phyloP scores from a whole-genome alignment of 1,140 invertebrate genomes.

The Drosophila nebulosa region DNA sequence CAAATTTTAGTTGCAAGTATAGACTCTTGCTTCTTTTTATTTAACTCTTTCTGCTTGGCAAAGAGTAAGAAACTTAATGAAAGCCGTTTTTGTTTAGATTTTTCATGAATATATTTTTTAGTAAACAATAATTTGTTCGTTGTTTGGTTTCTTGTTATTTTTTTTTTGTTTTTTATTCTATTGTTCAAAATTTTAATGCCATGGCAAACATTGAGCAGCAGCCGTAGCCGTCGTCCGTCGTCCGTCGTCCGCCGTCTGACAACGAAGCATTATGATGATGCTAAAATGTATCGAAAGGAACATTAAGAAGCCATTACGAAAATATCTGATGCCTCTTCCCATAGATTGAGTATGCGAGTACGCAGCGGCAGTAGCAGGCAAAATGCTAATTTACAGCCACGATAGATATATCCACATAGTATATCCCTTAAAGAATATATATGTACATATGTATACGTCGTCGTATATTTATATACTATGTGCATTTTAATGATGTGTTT shows the following conservation, averaged over 20 bases:
- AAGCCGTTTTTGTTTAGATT: slow-evolving; percentile 51
- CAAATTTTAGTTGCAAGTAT: too few species aligned
- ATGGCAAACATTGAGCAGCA: slow-evolving; percentile 51
- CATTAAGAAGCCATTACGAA: slow-evolving; percentile 59
- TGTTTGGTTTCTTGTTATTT: neutral
- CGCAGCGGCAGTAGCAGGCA: neutral
- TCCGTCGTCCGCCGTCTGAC: slow-evolving; percentile 4
- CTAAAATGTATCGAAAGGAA: slow-evolving; percentile 34
- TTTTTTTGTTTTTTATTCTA: neutral
- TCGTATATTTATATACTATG: slow-evolving; percentile 22
- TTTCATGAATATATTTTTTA: slow-evolving; percentile 25
- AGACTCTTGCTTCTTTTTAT: too few species aligned
- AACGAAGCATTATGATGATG: slow-evolving; percentile 34
- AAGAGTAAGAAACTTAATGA: slow-evolving; percentile 56
- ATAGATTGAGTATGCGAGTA: neutral
- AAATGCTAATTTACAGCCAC: slow-evolving; percentile 17
- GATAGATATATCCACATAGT: neutral
- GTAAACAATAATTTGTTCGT: slow-evolving; percentile 49
- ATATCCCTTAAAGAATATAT: neutral
- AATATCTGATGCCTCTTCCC: neutral
- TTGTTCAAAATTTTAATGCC: slow-evolving; percentile 67
- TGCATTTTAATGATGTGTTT: slow-evolving; percentile 47
- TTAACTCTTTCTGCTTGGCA: too few species aligned
- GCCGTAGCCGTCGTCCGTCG: neutral
- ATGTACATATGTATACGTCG: neutral